Evolutionary conservation across 2,888 invertebrate genomes (phyloP).

Genomic region (Drosophila infuscata): DNA sequence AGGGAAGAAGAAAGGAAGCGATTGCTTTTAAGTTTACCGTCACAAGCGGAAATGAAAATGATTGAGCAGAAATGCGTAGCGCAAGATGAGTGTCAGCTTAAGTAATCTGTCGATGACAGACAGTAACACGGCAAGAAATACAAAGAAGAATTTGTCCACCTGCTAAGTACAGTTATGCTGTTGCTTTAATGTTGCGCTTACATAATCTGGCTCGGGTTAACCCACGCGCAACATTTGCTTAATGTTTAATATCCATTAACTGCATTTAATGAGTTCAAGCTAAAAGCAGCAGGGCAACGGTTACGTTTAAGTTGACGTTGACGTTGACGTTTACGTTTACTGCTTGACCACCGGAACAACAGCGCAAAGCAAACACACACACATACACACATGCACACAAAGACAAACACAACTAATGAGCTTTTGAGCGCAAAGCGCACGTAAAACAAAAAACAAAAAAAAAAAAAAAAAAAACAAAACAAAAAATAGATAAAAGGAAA

Average conservation of each 20-base stretch:
- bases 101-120: conserved; percentile 27
- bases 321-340: conserved; percentile 14
- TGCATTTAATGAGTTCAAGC: conserved; percentile 68
- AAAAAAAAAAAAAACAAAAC: background rate
- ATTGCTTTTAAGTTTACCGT: conserved; percentile 46
- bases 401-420: conserved; percentile 36
- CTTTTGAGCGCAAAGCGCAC: conserved; percentile 21
- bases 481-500: background rate
- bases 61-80: conserved; percentile 40
- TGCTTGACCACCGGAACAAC: conserved; percentile 48
- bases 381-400: background rate
- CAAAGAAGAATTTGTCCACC: background rate
- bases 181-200: conserved; percentile 16
- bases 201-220: conserved; percentile 22
- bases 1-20: background rate
- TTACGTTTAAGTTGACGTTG: conserved; percentile 30
- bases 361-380: conserved; percentile 15
- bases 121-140: background rate
- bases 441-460: background rate
- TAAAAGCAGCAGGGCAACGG: conserved; percentile 31
- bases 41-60: conserved; percentile 58
- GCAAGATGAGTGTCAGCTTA: background rate
- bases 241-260: conserved; percentile 73
- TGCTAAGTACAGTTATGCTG: conserved; percentile 9
- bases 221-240: conserved; percentile 50